Percentiles rank a stretch among this genome's conserved stretches.
These are phyloP conservation scores for Haliclona indistincta DNA, from an alignment of 37 sponge, comb jelly and placozoan genomes.

Conservation along the genomic window DNA sequence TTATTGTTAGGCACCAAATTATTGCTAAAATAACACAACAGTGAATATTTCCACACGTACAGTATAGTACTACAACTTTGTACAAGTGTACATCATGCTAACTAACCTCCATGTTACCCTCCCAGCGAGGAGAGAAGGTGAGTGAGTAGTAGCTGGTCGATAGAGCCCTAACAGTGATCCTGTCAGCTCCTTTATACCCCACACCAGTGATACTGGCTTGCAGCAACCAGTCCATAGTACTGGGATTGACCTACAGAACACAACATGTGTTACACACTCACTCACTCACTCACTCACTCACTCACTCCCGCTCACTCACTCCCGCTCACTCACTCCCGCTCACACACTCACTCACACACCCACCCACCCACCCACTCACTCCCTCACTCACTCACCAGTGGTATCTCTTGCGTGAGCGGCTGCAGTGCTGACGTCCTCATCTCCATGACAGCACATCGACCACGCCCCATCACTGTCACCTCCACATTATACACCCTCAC, in stretches of 20 bases:
- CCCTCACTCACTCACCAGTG: slow-evolving; percentile 77
- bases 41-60: too few relatives aligned
- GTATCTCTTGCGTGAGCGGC: slow-evolving; percentile 77
- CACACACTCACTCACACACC: too few relatives aligned
- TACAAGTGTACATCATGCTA: not conserved
- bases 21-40: too few relatives aligned
- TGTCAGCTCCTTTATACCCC: slow-evolving; percentile 66
- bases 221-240: slow-evolving; percentile 64
- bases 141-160: slow-evolving; percentile 76
- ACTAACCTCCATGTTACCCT: slow-evolving; percentile 66
- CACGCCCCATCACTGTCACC: slow-evolving; percentile 50
- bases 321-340: too few relatives aligned
- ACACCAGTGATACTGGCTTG: slow-evolving; percentile 29
- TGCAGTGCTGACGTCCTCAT: slow-evolving; percentile 71
- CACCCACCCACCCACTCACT: too few relatives aligned
- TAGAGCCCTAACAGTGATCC: slow-evolving; percentile 48
- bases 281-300: too few relatives aligned
- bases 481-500: slow-evolving; percentile 75
- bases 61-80: slow-evolving; percentile 1
- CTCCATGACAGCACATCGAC: slow-evolving; percentile 55
- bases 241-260: slow-evolving; percentile 57
- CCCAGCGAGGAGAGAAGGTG: slow-evolving; percentile 64
- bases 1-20: too few relatives aligned
- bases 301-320: too few relatives aligned
- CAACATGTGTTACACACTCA: too few relatives aligned